Conservation (phyloP, 92 coral and sea anemone species). For the Micromussa lordhowensis region DNA sequence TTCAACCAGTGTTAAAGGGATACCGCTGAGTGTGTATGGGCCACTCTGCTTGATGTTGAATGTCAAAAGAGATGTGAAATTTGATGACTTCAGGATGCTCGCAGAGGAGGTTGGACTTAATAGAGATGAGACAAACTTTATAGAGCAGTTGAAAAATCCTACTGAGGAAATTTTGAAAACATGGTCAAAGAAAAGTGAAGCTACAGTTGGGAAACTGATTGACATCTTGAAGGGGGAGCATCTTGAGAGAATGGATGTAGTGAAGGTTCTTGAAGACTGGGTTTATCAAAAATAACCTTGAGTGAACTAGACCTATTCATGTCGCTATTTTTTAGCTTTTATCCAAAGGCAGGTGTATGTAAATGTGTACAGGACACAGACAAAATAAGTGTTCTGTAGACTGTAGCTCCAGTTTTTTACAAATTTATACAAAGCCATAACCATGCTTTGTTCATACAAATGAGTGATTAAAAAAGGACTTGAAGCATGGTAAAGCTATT, state of each 20-base stretch:
- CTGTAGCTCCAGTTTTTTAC: no score
- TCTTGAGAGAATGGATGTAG: constrained; percentile 39
- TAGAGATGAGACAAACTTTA: not conserved
- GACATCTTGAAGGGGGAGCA: constrained; percentile 17
- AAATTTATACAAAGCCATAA: no score
- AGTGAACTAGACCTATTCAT: not conserved
- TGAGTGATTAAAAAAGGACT: no score
- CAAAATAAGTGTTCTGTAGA: not conserved
- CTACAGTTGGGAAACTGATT: constrained; percentile 49
- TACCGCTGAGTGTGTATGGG: not conserved
- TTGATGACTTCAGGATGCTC: constrained; percentile 54
- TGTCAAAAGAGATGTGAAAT: not conserved
- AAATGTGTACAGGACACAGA: not conserved
- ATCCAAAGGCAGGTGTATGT: not conserved
- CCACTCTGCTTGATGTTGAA: constrained; percentile 12
- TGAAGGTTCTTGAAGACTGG: constrained; percentile 47
- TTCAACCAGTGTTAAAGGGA: not conserved
- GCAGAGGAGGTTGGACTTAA: constrained; percentile 44
- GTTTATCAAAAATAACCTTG: not conserved
- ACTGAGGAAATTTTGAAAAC: constrained; percentile 44
- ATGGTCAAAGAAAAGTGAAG: constrained; percentile 35
- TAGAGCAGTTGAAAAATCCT: constrained; percentile 21
- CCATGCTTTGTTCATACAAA: no score
- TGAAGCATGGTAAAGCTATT: no score
- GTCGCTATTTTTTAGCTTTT: not conserved